phyloP scores from a whole-genome alignment of 2,797 vertebrate species.

The Numenius phaeopus region DNA sequence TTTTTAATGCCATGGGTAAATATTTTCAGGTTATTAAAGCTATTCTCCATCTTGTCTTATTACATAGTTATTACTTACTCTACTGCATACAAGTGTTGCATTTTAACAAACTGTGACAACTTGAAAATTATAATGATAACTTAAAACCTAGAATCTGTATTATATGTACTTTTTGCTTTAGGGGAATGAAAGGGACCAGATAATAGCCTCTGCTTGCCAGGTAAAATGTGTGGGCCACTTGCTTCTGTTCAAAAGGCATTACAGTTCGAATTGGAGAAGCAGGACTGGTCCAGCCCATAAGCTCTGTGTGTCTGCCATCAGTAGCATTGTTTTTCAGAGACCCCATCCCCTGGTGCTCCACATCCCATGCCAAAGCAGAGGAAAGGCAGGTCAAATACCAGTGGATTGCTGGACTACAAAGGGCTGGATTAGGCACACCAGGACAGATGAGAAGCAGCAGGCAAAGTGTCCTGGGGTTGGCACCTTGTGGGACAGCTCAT shows the following conservation, averaged over 20 bases:
- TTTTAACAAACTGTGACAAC: background rate
- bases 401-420: fast-evolving
- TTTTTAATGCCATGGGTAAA: background rate
- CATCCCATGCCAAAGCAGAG: background rate
- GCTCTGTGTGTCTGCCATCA: background rate
- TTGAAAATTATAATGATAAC: background rate
- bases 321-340: background rate
- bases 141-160: background rate
- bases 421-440: too few species aligned
- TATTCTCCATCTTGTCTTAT: background rate
- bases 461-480: background rate
- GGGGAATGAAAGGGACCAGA: background rate
- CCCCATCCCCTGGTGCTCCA: fast-evolving
- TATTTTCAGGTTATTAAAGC: background rate
- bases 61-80: background rate
- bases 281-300: background rate
- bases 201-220: background rate
- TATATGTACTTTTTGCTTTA: background rate
- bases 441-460: fast-evolving
- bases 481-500: background rate
- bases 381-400: background rate
- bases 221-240: background rate
- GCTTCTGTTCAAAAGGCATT: background rate
- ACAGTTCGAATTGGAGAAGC: background rate
- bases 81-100: background rate